Evolutionary conservation across 37 sponge, comb jelly and placozoan species (phyloP).

Genomic region (Ephydatia muelleri): DNA sequence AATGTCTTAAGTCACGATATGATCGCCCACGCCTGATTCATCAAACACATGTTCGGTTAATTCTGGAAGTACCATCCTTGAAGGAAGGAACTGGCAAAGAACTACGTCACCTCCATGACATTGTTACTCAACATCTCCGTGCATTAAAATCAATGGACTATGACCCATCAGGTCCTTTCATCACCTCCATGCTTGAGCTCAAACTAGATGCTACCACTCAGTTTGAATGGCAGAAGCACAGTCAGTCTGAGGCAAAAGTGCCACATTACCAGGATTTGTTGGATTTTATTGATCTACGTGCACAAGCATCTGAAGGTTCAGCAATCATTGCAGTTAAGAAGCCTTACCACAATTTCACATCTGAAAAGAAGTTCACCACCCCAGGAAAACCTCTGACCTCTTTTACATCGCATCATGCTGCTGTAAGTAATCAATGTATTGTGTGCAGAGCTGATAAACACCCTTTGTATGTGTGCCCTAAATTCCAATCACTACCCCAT

Average conservation of each 20-base stretch:
- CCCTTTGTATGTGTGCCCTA: constrained; percentile 14
- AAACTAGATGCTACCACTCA: constrained; percentile 37
- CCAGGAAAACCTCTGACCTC: constrained; percentile 4
- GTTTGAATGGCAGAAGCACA: constrained; percentile 59
- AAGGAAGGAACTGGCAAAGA: constrained; percentile 28
- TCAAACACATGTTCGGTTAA: constrained; percentile 14
- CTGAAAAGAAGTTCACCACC: not conserved
- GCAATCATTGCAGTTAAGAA: not conserved
- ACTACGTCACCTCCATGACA: constrained; percentile 30
- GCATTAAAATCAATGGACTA: constrained; percentile 24
- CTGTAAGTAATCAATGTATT: constrained; percentile 18
- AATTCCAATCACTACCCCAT: constrained; percentile 7
- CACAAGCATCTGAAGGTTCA: constrained; percentile 27
- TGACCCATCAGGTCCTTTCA: constrained; percentile 25
- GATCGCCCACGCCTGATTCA: constrained; percentile 21
- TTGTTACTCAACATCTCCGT: constrained; percentile 34
- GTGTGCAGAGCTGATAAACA: constrained; percentile 15
- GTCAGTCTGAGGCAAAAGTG: constrained; percentile 19
- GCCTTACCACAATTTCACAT: not conserved
- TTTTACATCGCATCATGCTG: not conserved
- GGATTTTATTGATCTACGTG: not conserved
- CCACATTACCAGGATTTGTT: constrained; percentile 6
- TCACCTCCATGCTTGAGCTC: constrained; percentile 44
- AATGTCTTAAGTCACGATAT: constrained; percentile 11
- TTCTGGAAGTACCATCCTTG: constrained; percentile 7